phyloP scores from a whole-genome alignment of 2,888 invertebrate genomes.

The Drosophila nr. perissopoda region DNA sequence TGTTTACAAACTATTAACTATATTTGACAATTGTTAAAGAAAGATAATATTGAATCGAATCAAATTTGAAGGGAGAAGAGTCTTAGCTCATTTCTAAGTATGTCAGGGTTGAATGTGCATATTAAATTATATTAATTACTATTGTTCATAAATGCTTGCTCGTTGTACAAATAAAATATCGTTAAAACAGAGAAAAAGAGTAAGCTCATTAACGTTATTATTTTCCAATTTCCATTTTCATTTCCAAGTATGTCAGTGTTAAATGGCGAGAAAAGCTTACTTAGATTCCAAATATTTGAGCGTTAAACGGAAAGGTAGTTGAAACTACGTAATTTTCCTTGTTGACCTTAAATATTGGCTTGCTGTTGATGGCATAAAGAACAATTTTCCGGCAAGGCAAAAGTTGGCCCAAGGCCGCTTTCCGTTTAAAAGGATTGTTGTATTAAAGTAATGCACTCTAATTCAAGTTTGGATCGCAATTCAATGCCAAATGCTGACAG shows the following conservation, averaged over 20 bases:
- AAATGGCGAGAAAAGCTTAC: not conserved
- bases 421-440: not conserved
- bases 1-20: not conserved
- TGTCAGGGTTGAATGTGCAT: not conserved
- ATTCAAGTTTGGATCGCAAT: slow-evolving; percentile 7
- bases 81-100: not conserved
- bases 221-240: not conserved
- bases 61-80: not conserved
- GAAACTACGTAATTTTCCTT: not conserved
- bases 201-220: not conserved
- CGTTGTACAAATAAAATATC: not conserved
- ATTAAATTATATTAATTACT: not conserved
- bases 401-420: not conserved
- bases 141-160: not conserved
- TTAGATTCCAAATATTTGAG: not conserved
- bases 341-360: not conserved
- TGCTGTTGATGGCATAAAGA: not conserved
- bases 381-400: not conserved
- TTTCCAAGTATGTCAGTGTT: slow-evolving; percentile 4
- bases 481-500: slow-evolving; percentile 47
- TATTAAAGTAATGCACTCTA: not conserved
- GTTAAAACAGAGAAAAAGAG: not conserved
- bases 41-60: not conserved
- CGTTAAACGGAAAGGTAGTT: not conserved
- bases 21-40: not conserved